These are phyloP conservation scores for Mormyrus lacerda DNA, from an alignment of 2,113 vertebrate genomes.

Conservation along the genomic window DNA sequence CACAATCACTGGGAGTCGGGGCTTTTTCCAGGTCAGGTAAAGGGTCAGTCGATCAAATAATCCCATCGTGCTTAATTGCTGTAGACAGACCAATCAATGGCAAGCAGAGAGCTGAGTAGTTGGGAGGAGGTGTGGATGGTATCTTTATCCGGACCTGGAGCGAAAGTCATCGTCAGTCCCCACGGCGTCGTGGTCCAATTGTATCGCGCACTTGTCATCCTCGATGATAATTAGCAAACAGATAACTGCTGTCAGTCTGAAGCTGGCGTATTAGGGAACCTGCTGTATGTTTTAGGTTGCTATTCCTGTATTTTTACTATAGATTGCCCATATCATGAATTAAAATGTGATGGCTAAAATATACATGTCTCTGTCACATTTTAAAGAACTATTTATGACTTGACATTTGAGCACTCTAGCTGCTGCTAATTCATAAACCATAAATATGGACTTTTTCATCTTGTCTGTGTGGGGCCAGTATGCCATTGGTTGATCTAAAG, in stretches of 20 bases:
- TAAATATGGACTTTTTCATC: not conserved
- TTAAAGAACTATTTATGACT: not conserved
- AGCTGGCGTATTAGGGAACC: not conserved
- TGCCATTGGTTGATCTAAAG: not conserved
- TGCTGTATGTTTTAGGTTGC: not conserved
- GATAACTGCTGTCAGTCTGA: constrained; percentile 2
- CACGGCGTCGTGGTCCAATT: not conserved
- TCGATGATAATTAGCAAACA: constrained; percentile 5
- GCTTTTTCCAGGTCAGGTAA: not conserved
- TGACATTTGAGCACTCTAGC: not conserved
- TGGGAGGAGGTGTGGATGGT: not conserved
- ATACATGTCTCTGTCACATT: not conserved
- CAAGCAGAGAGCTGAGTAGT: not conserved
- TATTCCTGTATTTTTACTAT: not conserved
- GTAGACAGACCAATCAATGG: not conserved
- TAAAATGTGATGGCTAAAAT: not conserved
- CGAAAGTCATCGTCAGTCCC: not conserved
- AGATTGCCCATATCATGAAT: not conserved
- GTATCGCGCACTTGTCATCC: not conserved
- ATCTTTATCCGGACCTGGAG: not conserved
- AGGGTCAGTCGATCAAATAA: not conserved
- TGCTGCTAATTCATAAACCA: not conserved
- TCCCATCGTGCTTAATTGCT: constrained; percentile 7
- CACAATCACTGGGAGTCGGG: not conserved
- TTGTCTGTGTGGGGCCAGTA: not conserved